Evolutionary conservation across 2,888 invertebrate genomes (phyloP).

Genomic region (Leistus spinibarbis): DNA sequence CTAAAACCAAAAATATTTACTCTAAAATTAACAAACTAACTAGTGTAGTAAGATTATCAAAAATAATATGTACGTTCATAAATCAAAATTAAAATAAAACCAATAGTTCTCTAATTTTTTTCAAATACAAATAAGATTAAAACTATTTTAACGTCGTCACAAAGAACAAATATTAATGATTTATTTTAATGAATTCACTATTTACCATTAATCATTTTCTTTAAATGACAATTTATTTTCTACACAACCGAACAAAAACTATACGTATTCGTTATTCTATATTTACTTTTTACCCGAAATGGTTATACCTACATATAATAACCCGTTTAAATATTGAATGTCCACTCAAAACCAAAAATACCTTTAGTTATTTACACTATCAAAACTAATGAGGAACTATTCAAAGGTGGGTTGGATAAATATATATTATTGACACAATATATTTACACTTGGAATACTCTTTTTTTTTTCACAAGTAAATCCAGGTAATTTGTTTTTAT

Average conservation of each 20-base stretch:
- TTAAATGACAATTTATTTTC: not conserved
- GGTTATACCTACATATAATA: not conserved
- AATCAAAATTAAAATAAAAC: no score
- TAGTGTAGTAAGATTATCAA: no score
- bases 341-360: not conserved
- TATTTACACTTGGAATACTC: not conserved
- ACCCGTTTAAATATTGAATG: not conserved
- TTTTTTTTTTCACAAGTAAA: not conserved
- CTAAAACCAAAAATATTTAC: no score
- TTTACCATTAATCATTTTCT: not conserved
- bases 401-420: not conserved
- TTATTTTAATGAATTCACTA: not conserved
- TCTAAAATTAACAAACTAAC: no score
- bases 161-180: not conserved
- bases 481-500: no score
- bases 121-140: not conserved
- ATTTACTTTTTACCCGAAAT: not conserved
- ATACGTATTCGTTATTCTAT: not conserved
- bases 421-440: not conserved
- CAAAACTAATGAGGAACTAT: not conserved
- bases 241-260: not conserved
- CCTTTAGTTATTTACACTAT: not conserved
- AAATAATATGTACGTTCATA: no score
- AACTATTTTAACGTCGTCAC: not conserved
- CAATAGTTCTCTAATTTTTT: not conserved